Evolutionary conservation across 2,113 vertebrate genomes (phyloP).

Genomic region (Passerina amoena): DNA sequence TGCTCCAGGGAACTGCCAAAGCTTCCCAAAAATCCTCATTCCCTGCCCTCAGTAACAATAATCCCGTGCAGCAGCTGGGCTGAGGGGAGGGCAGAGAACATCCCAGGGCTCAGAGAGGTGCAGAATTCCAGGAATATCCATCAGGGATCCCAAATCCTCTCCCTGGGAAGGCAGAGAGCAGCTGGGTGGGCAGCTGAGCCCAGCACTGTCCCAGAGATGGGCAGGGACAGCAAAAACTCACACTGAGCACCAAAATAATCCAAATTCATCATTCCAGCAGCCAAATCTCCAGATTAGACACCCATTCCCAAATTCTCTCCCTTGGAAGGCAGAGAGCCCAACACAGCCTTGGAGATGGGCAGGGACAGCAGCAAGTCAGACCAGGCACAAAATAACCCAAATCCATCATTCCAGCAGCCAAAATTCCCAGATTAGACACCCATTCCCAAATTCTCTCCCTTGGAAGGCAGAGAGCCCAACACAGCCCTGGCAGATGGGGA

Average conservation of each 20-base stretch:
- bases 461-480: neutral
- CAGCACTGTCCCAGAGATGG: too few species aligned
- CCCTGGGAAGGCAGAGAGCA: too few species aligned
- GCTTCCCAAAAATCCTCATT: neutral
- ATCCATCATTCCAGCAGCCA: neutral
- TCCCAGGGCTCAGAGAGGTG: neutral
- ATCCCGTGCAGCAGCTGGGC: too few species aligned
- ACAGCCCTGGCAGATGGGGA: neutral
- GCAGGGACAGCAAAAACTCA: too few species aligned
- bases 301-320: neutral
- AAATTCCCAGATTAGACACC: neutral
- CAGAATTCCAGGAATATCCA: neutral
- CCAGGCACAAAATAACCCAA: neutral
- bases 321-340: fast-evolving
- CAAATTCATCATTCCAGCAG: too few species aligned
- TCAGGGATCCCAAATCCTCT: too few species aligned
- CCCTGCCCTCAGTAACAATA: too few species aligned
- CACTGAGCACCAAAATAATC: too few species aligned
- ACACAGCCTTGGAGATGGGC: neutral
- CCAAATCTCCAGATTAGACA: too few species aligned
- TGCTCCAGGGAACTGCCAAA: too few species aligned
- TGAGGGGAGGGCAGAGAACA: too few species aligned
- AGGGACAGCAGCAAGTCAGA: fast-evolving
- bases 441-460: neutral
- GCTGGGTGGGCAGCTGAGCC: too few species aligned